These are phyloP conservation scores for Bombyx mori DNA, from an alignment of 1,140 invertebrate genomes.

Conservation along the genomic window ASM3026992v2 NC_085109.1:1272501-1273000, in stretches of 20 bases:
- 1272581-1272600: constrained; percentile 63
- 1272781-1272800: constrained; percentile 62
- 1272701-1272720: constrained; percentile 34
- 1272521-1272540: constrained; percentile 71
- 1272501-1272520: constrained; percentile 63
- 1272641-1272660: constrained; percentile 75
- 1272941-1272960: constrained; percentile 44
- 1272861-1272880: constrained; percentile 61
- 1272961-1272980: constrained; percentile 53
- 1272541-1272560: constrained; percentile 64
- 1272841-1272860: constrained; percentile 66
- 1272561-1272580: constrained; percentile 72
- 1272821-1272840: constrained; percentile 60
- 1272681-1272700: constrained; percentile 48
- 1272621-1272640: constrained; percentile 57
- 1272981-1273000: constrained; percentile 58
- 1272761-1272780: constrained; percentile 60
- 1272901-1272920: constrained; percentile 55
- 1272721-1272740: constrained; percentile 48
- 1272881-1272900: constrained; percentile 64
- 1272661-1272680: constrained; percentile 70
- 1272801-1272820: constrained; percentile 70
- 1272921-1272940: constrained; percentile 48
- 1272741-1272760: constrained; percentile 42
- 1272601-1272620: constrained; percentile 25